Base-by-base conservation (phyloP, 2,888 invertebrate species). In the Folsomia candida region DNA sequence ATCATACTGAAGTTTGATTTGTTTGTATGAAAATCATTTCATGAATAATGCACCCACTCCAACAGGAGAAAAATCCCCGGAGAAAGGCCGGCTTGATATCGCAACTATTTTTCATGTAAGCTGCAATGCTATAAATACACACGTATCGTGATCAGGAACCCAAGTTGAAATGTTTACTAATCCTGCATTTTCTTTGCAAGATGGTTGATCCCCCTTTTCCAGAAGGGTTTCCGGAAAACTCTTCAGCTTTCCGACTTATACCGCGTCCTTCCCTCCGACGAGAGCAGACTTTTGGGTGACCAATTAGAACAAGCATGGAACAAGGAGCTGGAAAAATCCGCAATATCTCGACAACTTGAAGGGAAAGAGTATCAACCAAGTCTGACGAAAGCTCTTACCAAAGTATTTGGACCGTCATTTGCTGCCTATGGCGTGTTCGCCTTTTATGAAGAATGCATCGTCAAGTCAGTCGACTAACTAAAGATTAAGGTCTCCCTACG, bases 161-260 rank as follows among this genome's bases (percentile, higher is more conserved):
- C n/a, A 14, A n/a, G 29, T 2, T 26, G n/a, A 11, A 60, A 4
- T 37, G 6, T 14, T 37, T 37, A 37, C 37, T 37, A 37, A 37
- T 37, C 14, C 14, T 37, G 37, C 14, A 37, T 51, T 83, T 87
- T 60, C 89, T 88, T 81, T 6, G 4, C 24, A 6, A 90, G 90
- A 83, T 94, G 92, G 88, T 89, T 91, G 69, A 84, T 91, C 80
- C 89, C 89, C 4, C 84, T 91, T 80, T 93, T 93, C 83, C 88
- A 87, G 79, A 88, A 88, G 81, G 93, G 93, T 0, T 88, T 88
- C 80, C 86, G 85, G 69, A 89, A 91, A 85, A 71, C 88, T 59
- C 83, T 94, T 60, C 90, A 89, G 76, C 86, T 89, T 60, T 85
- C 87, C 25, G 94, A 94, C 83, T 84, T 94, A 57, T 89, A 89